phyloP scores from a whole-genome alignment of 2,797 vertebrate genomes.

The Parauchenoglanis punctatus region DNA sequence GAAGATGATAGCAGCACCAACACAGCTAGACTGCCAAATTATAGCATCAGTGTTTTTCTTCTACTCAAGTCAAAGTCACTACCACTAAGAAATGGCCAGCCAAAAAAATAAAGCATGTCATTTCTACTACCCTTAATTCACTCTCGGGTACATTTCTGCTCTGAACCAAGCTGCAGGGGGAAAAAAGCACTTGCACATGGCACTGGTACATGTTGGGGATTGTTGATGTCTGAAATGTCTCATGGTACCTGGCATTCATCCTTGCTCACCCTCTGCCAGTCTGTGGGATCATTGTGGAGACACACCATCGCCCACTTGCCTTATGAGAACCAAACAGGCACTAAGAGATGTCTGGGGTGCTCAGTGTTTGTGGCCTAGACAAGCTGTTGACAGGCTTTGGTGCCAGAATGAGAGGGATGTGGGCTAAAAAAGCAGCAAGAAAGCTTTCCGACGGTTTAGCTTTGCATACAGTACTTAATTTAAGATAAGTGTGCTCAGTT shows the following conservation, averaged over 20 bases:
- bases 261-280: constrained; percentile 25
- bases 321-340: constrained; percentile 43
- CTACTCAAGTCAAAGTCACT: constrained; percentile 3
- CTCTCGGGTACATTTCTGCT: neutral
- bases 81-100: constrained; percentile 6
- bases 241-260: constrained; percentile 25
- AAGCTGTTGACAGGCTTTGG: constrained; percentile 35
- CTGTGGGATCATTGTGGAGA: constrained; percentile 16
- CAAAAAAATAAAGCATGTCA: neutral
- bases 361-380: constrained; percentile 32
- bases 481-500: neutral
- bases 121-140: neutral
- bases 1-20: neutral
- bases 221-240: constrained; percentile 45
- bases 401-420: constrained; percentile 20
- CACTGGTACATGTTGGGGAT: constrained; percentile 15
- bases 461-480: neutral
- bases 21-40: neutral
- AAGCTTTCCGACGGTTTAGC: constrained; percentile 25
- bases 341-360: constrained; percentile 20
- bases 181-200: neutral
- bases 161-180: constrained; percentile 18
- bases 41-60: neutral
- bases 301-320: constrained; percentile 36
- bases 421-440: neutral